These are phyloP conservation scores for Temnothorax unifasciatus DNA, from an alignment of 2,888 invertebrate genomes.

Conservation along the genomic window DNA sequence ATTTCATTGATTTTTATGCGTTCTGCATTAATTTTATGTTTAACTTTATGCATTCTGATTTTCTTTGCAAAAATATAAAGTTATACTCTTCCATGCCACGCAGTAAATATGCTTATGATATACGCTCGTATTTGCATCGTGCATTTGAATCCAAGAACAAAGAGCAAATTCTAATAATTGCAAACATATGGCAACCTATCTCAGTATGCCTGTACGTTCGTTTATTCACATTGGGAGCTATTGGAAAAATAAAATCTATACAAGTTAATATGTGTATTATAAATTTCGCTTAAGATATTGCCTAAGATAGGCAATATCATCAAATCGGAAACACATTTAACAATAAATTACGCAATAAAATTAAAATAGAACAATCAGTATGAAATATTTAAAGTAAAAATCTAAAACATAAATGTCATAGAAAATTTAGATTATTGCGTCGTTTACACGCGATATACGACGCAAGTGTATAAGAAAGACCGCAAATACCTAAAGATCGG, in stretches of 20 bases:
- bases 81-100: background rate
- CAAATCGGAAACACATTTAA: background rate
- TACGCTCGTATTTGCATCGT: background rate
- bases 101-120: background rate
- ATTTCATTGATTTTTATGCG: background rate
- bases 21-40: background rate
- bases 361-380: background rate
- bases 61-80: background rate
- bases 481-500: slow-evolving; percentile 39
- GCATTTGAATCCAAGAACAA: background rate
- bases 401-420: background rate
- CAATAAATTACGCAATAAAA: background rate
- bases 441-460: background rate
- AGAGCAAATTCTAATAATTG: background rate
- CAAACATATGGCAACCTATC: background rate
- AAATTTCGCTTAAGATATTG: no score
- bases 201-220: background rate
- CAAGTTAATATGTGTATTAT: no score
- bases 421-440: background rate
- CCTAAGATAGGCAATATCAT: background rate
- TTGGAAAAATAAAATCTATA: no score
- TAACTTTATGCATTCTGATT: background rate
- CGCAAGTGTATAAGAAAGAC: background rate
- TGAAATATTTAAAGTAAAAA: background rate
- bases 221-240: no score